Conservation (phyloP, 2,797 vertebrate genomes). For the Coranthus polyacanthus region DNA sequence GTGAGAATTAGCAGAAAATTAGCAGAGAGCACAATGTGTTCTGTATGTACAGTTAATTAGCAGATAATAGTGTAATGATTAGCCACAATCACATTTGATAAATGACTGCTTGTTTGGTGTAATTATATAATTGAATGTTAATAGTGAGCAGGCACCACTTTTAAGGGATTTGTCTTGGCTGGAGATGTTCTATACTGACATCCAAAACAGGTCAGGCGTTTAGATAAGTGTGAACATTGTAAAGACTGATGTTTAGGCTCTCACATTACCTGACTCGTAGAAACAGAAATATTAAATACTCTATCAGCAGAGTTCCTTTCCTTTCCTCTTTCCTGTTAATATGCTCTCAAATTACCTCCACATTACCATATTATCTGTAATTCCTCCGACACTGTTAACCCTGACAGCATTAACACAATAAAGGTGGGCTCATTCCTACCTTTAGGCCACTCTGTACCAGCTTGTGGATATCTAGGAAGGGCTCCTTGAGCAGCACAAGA, state of each 20-base stretch:
- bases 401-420: neutral
- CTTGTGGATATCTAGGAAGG: constrained; percentile 99
- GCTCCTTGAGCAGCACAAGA: constrained; percentile 94
- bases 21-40: constrained; percentile 60
- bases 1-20: constrained; percentile 67
- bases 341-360: constrained; percentile 5
- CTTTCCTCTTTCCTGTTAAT: constrained; percentile 23
- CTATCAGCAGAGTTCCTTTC: constrained; percentile 13
- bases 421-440: constrained; percentile 82
- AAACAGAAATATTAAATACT: constrained; percentile 11
- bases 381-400: constrained; percentile 8
- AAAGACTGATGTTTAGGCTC: constrained; percentile 26
- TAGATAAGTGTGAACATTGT: constrained; percentile 62
- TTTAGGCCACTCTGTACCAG: constrained; percentile 97
- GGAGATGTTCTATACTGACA: constrained; percentile 43
- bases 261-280: neutral
- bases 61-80: constrained; percentile 68
- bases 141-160: constrained; percentile 61
- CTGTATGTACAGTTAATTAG: constrained; percentile 73
- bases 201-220: constrained; percentile 31
- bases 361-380: neutral
- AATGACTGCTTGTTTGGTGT: constrained; percentile 70
- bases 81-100: constrained; percentile 63
- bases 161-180: constrained; percentile 65
- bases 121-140: constrained; percentile 70